Percentiles rank a stretch among this genome's conserved stretches.
phyloP scores from a whole-genome alignment of 2,797 vertebrate genomes.

The Coluber constrictor region DNA sequence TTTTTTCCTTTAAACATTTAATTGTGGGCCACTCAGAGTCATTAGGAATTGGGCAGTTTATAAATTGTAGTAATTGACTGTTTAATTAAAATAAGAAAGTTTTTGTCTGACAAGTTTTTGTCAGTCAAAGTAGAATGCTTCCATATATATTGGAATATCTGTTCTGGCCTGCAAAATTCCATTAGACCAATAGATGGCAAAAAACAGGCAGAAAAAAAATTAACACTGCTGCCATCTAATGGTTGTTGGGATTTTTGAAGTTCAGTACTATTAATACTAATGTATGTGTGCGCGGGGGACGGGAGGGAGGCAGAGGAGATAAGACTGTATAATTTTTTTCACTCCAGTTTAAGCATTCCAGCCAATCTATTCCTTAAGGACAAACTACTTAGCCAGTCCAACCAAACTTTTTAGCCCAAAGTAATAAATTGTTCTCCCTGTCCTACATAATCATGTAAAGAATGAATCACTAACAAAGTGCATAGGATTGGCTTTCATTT shows the following conservation, averaged over 20 bases:
- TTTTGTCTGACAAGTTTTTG: background rate
- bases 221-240: background rate
- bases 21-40: background rate
- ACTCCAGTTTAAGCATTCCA: background rate
- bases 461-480: background rate
- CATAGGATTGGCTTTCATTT: background rate
- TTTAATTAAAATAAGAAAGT: background rate
- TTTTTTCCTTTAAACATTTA: background rate
- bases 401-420: constrained; percentile 10
- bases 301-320: background rate
- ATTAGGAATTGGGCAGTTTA: background rate
- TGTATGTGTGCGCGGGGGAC: background rate
- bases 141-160: background rate
- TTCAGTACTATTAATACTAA: background rate
- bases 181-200: background rate
- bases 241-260: background rate
- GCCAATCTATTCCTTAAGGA: background rate
- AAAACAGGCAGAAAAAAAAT: background rate
- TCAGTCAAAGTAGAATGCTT: background rate
- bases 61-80: background rate
- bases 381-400: constrained; percentile 24
- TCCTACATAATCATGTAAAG: background rate
- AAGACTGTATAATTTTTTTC: constrained; percentile 16
- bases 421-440: background rate
- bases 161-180: background rate